phyloP scores from a whole-genome alignment of 2,888 invertebrate species.

The Drosophila maculinotata region DNA sequence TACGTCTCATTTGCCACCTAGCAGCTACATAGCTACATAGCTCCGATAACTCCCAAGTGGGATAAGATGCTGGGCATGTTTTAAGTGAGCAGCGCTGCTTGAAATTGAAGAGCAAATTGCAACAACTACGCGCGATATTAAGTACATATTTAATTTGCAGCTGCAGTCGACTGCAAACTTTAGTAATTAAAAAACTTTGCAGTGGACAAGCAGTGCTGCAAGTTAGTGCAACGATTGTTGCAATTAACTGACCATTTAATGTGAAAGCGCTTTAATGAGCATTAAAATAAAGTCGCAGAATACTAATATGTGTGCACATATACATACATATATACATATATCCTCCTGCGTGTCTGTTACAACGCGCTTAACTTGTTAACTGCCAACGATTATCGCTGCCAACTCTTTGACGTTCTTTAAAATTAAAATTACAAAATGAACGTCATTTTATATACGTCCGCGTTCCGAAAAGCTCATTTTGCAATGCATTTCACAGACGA shows the following conservation, averaged over 20 bases:
- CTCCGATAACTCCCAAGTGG: too few relatives aligned
- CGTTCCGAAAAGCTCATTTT: constrained; percentile 11
- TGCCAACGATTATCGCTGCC: constrained; percentile 53
- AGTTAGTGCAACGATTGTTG: constrained; percentile 28
- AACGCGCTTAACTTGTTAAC: constrained; percentile 68
- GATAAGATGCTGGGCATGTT: not conserved
- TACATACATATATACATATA: constrained; percentile 1
- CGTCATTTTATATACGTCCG: not conserved
- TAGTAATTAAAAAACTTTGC: constrained; percentile 68
- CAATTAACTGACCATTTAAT: constrained; percentile 63
- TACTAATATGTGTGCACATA: constrained; percentile 11
- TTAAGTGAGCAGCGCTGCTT: constrained; percentile 1
- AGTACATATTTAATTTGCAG: constrained; percentile 70
- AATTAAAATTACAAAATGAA: constrained; percentile 12
- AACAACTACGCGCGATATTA: constrained; percentile 54
- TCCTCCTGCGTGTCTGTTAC: constrained; percentile 3
- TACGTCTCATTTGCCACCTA: constrained; percentile 44
- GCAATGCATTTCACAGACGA: too few relatives aligned
- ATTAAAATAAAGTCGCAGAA: constrained; percentile 35
- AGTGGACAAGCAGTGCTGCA: constrained; percentile 10
- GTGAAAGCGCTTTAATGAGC: constrained; percentile 57
- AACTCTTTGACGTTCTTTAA: constrained; percentile 32
- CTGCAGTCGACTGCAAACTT: constrained; percentile 51
- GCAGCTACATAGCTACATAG: too few relatives aligned
- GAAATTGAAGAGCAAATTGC: constrained; percentile 49